These are phyloP conservation scores for Ridgeia piscesae DNA, from an alignment of 1,140 invertebrate genomes.

Conservation along the genomic window DNA sequence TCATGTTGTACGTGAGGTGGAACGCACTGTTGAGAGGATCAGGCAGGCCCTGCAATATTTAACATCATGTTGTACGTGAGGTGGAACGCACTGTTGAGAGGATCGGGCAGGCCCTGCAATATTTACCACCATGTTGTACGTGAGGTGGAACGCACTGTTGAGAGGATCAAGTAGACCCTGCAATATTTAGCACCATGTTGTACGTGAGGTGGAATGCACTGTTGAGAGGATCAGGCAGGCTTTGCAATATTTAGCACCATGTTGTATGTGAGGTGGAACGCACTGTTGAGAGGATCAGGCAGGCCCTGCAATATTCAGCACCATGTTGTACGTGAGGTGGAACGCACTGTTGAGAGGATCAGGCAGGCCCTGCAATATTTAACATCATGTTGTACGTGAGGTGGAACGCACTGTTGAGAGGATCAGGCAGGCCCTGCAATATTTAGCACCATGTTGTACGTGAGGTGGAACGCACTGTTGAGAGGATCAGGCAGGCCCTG, in stretches of 20 bases:
- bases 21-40: constrained; percentile 98
- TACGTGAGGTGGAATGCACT: background rate
- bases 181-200: background rate
- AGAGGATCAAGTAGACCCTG: background rate
- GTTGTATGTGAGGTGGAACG: background rate
- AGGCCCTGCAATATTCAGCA: background rate
- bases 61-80: background rate
- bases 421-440: too few species aligned
- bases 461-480: too few species aligned
- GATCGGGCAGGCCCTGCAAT: background rate
- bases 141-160: background rate
- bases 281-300: background rate
- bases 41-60: constrained; percentile 69
- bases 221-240: background rate
- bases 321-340: background rate
- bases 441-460: too few species aligned
- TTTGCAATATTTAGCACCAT: background rate
- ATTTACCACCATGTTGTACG: background rate
- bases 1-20: constrained; percentile 99
- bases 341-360: too few species aligned
- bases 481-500: too few species aligned
- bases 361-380: too few species aligned
- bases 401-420: too few species aligned
- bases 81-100: background rate
- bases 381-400: too few species aligned